These are phyloP conservation scores for Artibeus jamaicensis DNA, from an alignment of 2,797 vertebrate genomes.

Conservation along the genomic window DNA sequence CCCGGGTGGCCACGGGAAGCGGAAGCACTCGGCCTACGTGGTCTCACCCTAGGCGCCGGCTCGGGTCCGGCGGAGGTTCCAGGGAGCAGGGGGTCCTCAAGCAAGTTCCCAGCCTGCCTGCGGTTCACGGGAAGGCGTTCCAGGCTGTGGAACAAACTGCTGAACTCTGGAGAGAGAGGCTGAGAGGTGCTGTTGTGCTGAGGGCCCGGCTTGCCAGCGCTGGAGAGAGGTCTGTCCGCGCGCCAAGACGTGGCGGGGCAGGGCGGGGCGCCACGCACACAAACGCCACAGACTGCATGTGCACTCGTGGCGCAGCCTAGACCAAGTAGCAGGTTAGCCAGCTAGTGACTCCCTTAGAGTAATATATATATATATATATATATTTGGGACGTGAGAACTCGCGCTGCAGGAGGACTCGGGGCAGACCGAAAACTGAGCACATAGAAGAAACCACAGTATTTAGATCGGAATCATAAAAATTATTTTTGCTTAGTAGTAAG, in stretches of 20 bases:
- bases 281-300: neutral
- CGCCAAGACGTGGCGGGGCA: slow-evolving; percentile 35
- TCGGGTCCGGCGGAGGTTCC: neutral
- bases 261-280: neutral
- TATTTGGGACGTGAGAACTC: slow-evolving; percentile 1
- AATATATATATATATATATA: slow-evolving; percentile 65
- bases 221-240: slow-evolving; percentile 34
- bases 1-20: slow-evolving; percentile 81
- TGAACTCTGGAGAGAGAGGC: slow-evolving; percentile 42
- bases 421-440: slow-evolving; percentile 49
- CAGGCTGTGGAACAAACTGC: slow-evolving; percentile 32
- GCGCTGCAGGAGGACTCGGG: slow-evolving; percentile 36
- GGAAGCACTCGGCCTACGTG: slow-evolving; percentile 88
- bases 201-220: slow-evolving; percentile 47
- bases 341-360: slow-evolving; percentile 73
- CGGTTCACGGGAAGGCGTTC: neutral
- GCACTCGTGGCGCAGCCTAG: slow-evolving; percentile 51
- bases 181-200: slow-evolving; percentile 66
- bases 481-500: neutral
- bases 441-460: slow-evolving; percentile 61
- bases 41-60: slow-evolving; percentile 83
- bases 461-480: slow-evolving; percentile 2
- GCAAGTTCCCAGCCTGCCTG: neutral
- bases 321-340: slow-evolving; percentile 72
- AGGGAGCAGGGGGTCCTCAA: neutral